phyloP scores from a whole-genome alignment of 2,888 invertebrate species.

The Augochlorella aurata region DNA sequence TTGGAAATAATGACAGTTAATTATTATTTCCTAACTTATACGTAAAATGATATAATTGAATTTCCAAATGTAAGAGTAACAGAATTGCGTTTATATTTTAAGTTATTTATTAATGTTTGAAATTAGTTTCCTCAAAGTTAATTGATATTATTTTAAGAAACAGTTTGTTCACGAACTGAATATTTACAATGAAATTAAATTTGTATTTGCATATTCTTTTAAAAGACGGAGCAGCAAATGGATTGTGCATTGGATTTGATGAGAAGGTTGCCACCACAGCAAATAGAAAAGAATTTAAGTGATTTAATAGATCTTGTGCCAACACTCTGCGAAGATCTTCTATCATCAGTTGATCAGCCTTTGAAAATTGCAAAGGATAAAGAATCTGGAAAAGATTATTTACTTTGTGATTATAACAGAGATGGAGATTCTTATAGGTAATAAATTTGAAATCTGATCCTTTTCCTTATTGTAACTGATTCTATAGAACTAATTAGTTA shows the following conservation, averaged over 20 bases:
- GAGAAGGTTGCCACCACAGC: constrained; percentile 99
- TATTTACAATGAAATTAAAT: not conserved
- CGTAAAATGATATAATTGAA: not conserved
- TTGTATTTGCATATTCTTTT: constrained; percentile 57
- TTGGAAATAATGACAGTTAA: constrained; percentile 1
- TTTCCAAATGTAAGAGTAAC: not conserved
- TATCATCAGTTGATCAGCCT: constrained; percentile 99
- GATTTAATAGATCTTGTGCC: constrained; percentile 99
- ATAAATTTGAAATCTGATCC: not conserved
- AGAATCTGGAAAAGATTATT: constrained; percentile 97
- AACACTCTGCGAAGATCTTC: constrained; percentile 96
- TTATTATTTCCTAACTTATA: not conserved
- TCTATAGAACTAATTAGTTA: not conserved
- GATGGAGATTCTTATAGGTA: constrained; percentile 93
- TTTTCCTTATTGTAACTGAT: not conserved
- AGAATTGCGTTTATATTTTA: not conserved
- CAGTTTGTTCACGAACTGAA: not conserved
- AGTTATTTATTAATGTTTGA: not conserved
- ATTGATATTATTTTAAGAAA: not conserved
- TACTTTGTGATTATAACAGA: constrained; percentile 99
- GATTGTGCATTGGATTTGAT: constrained; percentile 99
- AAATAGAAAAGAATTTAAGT: constrained; percentile 98
- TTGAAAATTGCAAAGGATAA: constrained; percentile 98
- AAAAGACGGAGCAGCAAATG: constrained; percentile 96
- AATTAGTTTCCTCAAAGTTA: not conserved